These are phyloP conservation scores for Limnephilus rhombicus DNA, from an alignment of 2,888 invertebrate species.

Conservation along the genomic window DNA sequence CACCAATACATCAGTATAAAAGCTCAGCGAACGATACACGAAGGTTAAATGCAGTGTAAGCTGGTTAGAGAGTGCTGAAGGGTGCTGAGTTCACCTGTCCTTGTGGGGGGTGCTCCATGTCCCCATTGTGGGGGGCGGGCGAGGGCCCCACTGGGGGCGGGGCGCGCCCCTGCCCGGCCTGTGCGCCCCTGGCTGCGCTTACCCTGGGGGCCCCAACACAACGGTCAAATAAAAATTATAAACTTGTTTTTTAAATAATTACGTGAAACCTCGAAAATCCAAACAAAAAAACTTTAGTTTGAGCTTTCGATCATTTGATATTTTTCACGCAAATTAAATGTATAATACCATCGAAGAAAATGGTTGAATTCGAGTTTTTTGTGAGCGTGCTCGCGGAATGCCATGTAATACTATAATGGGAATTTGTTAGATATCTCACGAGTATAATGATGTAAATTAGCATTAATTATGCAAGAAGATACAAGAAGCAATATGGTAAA, in stretches of 20 bases:
- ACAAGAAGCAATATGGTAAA: neutral
- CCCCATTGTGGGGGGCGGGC: constrained; percentile 47
- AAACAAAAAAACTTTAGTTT: neutral
- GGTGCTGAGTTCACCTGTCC: constrained; percentile 63
- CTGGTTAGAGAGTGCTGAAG: constrained; percentile 45
- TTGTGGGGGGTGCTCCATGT: constrained; percentile 59
- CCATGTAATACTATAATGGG: neutral
- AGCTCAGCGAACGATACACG: neutral
- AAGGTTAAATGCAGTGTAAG: constrained; percentile 24
- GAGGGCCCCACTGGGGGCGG: constrained; percentile 37
- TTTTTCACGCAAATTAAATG: neutral
- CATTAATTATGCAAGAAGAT: neutral
- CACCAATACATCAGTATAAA: neutral
- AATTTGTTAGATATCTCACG: neutral
- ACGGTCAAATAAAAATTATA: constrained; percentile 3
- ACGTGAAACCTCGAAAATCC: neutral
- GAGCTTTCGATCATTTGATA: neutral
- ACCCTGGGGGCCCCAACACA: constrained; percentile 60
- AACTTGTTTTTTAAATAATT: neutral
- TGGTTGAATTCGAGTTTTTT: neutral
- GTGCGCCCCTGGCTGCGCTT: constrained; percentile 59
- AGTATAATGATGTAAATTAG: neutral
- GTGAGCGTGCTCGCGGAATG: neutral
- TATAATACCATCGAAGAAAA: neutral
- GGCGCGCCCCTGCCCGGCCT: constrained; percentile 57